Base-by-base conservation (phyloP, 2,888 invertebrate species). In the Aquatica leii region DNA sequence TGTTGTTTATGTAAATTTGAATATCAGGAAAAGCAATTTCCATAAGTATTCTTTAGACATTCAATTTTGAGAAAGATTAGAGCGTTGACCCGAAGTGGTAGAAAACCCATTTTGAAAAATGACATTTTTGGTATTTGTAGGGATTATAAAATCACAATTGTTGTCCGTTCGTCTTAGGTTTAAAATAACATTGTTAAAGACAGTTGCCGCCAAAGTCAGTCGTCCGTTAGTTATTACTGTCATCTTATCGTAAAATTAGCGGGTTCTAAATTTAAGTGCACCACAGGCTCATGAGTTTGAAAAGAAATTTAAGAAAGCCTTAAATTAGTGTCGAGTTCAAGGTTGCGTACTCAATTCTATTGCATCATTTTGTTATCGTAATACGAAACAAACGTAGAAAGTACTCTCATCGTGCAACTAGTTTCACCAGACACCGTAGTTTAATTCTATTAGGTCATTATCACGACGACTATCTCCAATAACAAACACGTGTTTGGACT, bases 381-480 rank as follows among this genome's bases (percentile, higher is more conserved):
- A 57, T 54, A 61, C 53, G 31, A 37, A 55, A 56, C 52, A 64
- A 52, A 37, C 12, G 53, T 64, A 64, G 66, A 67, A 67, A 67
- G 66, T 67, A 52, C 59, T 60, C 57, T 48, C 59, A 55, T 60
- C n/a, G n/a, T 3, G 50, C 41, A 54, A 54, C 63, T 55, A 67
- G 64, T 67, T 67, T 67, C 66, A 67, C 66, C 60, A 53, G 50
- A 56, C 51, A 56, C 63, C 49, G 65, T 62, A 59, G 64, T 59
- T 63, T 68, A 66, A 68, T 63, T 66, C 52, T 53, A 55, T 51
- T 59, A 67, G 71, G 71, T 71, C 71, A 71, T 66, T 71, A 71
- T 69, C 68, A 66, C 64, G 67, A 57, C 37, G n/a, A n/a, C n/a
- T n/a, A n/a, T n/a, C 48, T 35, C 21, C 18, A 35, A 61, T 56